These are phyloP conservation scores for Notechis scutatus DNA, from an alignment of 2,113 vertebrate species.

Conservation along the genomic window DNA sequence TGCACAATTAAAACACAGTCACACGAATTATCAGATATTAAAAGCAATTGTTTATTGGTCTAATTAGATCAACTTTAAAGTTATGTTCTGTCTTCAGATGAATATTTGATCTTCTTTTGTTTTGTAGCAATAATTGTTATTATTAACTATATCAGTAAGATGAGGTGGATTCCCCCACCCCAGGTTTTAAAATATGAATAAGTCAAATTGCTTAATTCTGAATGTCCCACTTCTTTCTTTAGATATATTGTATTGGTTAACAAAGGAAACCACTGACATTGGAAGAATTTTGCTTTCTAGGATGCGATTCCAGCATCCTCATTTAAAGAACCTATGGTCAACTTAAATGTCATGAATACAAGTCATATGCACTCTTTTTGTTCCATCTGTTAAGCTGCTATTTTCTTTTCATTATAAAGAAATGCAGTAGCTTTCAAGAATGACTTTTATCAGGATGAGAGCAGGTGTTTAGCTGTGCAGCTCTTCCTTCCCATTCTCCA, in stretches of 20 bases:
- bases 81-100: not conserved
- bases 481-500: not conserved
- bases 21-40: not conserved
- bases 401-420: not conserved
- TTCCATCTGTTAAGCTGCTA: not conserved
- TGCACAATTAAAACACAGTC: conserved; percentile 9
- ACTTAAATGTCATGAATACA: not conserved
- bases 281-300: not conserved
- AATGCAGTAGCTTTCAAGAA: not conserved
- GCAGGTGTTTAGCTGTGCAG: not conserved
- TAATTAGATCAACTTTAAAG: conserved; percentile 7
- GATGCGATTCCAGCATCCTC: not conserved
- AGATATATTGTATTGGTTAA: not conserved
- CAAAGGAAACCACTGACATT: not conserved
- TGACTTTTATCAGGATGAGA: not conserved
- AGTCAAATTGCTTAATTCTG: not conserved
- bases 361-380: not conserved
- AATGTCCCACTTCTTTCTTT: not conserved
- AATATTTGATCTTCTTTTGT: not conserved
- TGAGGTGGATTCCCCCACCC: no score
- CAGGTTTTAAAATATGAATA: not conserved
- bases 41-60: conserved; percentile 19
- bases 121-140: not conserved
- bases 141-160: not conserved
- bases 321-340: not conserved